Percentiles rank a stretch among this genome's conserved stretches.
These are phyloP conservation scores for Triops longicaudatus DNA, from an alignment of 1,140 invertebrate species.

Conservation along the genomic window DNA sequence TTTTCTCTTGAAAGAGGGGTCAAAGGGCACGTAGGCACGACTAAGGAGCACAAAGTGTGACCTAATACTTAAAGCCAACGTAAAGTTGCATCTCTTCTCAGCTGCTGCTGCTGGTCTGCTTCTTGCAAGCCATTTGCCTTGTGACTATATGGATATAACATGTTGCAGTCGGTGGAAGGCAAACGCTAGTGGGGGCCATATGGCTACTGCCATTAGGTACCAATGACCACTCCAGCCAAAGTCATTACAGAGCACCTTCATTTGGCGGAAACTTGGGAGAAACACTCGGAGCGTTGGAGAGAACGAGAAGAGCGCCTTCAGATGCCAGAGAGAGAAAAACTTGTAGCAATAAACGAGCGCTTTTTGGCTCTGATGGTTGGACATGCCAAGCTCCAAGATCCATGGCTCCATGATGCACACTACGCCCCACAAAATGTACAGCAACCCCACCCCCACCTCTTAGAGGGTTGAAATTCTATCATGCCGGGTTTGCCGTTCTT, in stretches of 20 bases:
- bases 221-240: constrained; percentile 14
- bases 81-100: constrained; percentile 8
- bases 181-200: not conserved
- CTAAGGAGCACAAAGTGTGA: not conserved
- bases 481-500: too few relatives aligned
- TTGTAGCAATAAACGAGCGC: not conserved
- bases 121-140: not conserved
- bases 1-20: not conserved
- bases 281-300: constrained; percentile 1
- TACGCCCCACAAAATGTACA: too few relatives aligned
- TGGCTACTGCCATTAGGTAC: constrained; percentile 11
- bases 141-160: constrained; percentile 3
- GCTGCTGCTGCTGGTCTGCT: constrained; percentile 9
- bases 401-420: not conserved
- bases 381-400: constrained; percentile 5
- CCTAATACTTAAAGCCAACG: not conserved
- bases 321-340: not conserved
- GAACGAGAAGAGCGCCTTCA: not conserved
- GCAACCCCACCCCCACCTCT: too few relatives aligned
- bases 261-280: constrained; percentile 1
- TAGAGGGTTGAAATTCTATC: too few relatives aligned
- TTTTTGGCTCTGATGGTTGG: not conserved
- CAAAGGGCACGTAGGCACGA: not conserved
- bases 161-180: not conserved
- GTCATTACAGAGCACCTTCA: constrained; percentile 14